Evolutionary conservation across 2,888 invertebrate genomes (phyloP).

Genomic region (Lasioglossum morio): DNA sequence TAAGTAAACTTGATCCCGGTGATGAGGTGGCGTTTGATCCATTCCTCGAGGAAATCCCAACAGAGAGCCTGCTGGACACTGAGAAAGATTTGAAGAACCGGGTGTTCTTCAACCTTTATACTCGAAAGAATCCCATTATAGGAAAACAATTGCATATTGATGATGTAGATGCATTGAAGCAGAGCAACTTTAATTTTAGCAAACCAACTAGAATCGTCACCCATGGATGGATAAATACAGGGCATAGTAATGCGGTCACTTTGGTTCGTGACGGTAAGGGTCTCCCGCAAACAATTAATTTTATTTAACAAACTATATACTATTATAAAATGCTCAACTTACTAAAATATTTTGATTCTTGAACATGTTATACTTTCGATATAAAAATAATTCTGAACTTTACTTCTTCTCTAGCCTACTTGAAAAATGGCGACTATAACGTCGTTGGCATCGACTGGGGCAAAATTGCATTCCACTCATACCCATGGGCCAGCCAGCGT

Average conservation of each 20-base stretch:
- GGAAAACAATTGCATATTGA: conserved; percentile 60
- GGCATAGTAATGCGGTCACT: conserved; percentile 62
- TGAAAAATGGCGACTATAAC: neutral
- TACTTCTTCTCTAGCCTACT: neutral
- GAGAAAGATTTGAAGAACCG: neutral
- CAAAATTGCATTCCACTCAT: neutral
- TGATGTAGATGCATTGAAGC: conserved; percentile 62
- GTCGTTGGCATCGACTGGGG: neutral
- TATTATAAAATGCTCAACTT: too few relatives aligned
- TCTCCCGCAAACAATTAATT: too few relatives aligned
- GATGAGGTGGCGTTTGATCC: neutral
- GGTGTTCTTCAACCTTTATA: conserved; percentile 74
- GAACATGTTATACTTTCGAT: too few relatives aligned
- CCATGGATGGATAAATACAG: conserved; percentile 77
- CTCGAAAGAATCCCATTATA: conserved; percentile 50
- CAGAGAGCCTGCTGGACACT: neutral
- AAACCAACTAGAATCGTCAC: conserved; percentile 76
- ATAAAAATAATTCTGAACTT: neutral
- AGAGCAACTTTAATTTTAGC: conserved; percentile 69
- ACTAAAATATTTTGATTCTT: neutral
- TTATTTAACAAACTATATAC: too few relatives aligned
- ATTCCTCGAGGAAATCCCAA: neutral
- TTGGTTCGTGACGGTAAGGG: conserved; percentile 75
- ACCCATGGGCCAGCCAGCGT: neutral
- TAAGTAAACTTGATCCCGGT: neutral